phyloP scores from a whole-genome alignment of 2,888 invertebrate genomes.

The Parochlus steinenii region DNA sequence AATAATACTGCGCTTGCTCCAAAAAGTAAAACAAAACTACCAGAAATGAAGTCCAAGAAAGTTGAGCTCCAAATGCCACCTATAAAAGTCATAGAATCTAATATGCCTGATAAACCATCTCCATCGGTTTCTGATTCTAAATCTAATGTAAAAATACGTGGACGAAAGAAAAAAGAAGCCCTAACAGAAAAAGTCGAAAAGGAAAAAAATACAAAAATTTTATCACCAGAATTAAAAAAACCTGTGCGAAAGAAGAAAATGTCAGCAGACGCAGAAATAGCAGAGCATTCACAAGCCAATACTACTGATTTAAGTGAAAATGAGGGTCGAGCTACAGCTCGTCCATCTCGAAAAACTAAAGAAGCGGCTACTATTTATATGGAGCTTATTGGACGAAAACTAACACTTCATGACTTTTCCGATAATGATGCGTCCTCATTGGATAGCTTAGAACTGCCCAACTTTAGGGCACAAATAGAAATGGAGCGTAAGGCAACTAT shows the following conservation, averaged over 20 bases:
- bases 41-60: background rate
- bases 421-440: slow-evolving; percentile 45
- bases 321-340: slow-evolving; percentile 15
- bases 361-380: slow-evolving; percentile 58
- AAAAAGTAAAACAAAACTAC: too few relatives aligned
- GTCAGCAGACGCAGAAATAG: slow-evolving; percentile 17
- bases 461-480: slow-evolving; percentile 42
- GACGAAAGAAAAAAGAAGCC: slow-evolving; percentile 2
- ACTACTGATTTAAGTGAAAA: slow-evolving; percentile 16
- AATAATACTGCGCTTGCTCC: too few relatives aligned
- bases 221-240: slow-evolving; percentile 17
- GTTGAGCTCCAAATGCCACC: background rate
- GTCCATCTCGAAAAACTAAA: slow-evolving; percentile 54
- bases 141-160: slow-evolving; percentile 8
- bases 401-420: slow-evolving; percentile 42
- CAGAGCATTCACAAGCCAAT: slow-evolving; percentile 15
- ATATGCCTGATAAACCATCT: too few relatives aligned
- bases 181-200: background rate
- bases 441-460: slow-evolving; percentile 49
- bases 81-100: too few relatives aligned
- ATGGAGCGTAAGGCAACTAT: slow-evolving; percentile 37
- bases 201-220: too few relatives aligned
- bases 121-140: too few relatives aligned
- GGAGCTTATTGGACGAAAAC: slow-evolving; percentile 53
- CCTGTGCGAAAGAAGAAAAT: slow-evolving; percentile 26